Conservation (phyloP, 2,888 invertebrate genomes). For the Brenthis daphne region DNA sequence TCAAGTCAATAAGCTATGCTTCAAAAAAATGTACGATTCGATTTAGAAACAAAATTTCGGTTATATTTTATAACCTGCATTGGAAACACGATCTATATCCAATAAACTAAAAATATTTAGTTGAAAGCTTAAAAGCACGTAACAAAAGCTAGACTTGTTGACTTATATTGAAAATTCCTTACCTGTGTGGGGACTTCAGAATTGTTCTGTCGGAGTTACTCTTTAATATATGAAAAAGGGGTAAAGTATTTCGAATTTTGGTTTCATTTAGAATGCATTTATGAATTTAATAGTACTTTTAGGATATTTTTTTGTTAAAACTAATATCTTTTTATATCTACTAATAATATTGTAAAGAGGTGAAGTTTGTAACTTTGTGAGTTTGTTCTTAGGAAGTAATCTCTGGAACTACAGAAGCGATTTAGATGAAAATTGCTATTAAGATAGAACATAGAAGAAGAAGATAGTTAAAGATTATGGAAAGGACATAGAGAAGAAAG, state of each 20-base stretch:
- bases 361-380: too few relatives aligned
- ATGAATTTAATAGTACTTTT: not conserved
- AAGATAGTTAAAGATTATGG: too few relatives aligned
- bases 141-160: conserved; percentile 22
- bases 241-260: conserved; percentile 9
- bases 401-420: too few relatives aligned
- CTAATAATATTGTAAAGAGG: too few relatives aligned
- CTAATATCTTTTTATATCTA: too few relatives aligned
- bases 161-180: conserved; percentile 35
- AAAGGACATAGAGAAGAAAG: too few relatives aligned
- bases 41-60: not conserved
- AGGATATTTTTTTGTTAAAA: not conserved
- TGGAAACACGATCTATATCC: conserved; percentile 3
- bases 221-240: conserved; percentile 29
- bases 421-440: too few relatives aligned
- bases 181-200: conserved; percentile 19
- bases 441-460: too few relatives aligned
- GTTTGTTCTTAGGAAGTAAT: too few relatives aligned
- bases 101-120: conserved; percentile 19
- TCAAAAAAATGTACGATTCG: not conserved
- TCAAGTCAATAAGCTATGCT: not conserved
- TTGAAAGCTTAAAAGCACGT: conserved; percentile 10
- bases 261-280: not conserved
- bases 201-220: conserved; percentile 28
- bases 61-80: not conserved